These are phyloP conservation scores for Porites lutea DNA, from an alignment of 64 coral and sea anemone species.

Conservation along the genomic window DNA sequence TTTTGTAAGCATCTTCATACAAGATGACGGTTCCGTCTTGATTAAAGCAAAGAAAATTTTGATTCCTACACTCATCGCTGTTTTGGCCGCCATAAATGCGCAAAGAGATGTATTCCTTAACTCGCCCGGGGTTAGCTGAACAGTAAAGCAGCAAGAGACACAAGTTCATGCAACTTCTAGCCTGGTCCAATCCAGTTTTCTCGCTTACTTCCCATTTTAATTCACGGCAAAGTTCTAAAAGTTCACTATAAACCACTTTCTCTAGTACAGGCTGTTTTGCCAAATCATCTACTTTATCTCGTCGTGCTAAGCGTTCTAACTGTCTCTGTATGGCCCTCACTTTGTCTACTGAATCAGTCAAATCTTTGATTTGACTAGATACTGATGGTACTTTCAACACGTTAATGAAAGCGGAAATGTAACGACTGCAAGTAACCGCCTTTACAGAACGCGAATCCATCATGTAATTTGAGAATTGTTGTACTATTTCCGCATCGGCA, in stretches of 20 bases:
- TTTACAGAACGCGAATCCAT: background rate
- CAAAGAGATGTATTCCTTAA: background rate
- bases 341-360: background rate
- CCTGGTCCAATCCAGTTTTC: background rate
- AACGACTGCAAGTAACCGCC: background rate
- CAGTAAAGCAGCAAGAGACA: background rate
- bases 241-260: background rate
- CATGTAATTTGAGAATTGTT: background rate
- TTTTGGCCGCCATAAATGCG: background rate
- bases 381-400: background rate
- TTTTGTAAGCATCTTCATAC: background rate
- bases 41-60: slow-evolving; percentile 4
- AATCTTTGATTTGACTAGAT: too few relatives aligned
- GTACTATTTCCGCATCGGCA: background rate
- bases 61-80: background rate
- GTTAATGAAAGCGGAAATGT: background rate
- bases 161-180: background rate
- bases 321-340: background rate
- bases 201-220: background rate
- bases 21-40: background rate
- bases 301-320: background rate
- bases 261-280: background rate
- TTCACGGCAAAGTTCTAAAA: background rate
- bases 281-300: background rate
- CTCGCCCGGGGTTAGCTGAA: background rate